These are phyloP conservation scores for Brachirus orientalis DNA, from an alignment of 2,113 vertebrate species.

Conservation along the genomic window DNA sequence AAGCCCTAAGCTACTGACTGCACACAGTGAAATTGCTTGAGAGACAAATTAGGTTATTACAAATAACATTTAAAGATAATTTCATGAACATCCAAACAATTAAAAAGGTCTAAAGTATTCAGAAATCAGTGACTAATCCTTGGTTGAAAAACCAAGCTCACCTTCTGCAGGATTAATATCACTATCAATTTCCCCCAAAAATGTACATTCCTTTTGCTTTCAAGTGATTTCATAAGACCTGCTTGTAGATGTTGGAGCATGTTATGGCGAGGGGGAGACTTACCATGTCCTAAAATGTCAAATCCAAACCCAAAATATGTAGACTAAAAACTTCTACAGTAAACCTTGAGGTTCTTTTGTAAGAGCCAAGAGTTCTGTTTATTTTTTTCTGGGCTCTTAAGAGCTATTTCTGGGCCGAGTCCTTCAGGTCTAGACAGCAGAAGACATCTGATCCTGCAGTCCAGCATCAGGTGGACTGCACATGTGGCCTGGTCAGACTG, in stretches of 20 bases:
- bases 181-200: neutral
- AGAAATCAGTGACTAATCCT: neutral
- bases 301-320: slow-evolving; percentile 64
- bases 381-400: slow-evolving; percentile 51
- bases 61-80: too few species aligned
- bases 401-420: slow-evolving; percentile 67
- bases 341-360: slow-evolving; percentile 54
- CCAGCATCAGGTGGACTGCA: slow-evolving; percentile 51
- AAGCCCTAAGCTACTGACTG: neutral
- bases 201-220: slow-evolving; percentile 47
- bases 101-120: neutral
- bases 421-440: slow-evolving; percentile 71
- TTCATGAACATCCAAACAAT: neutral
- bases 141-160: neutral
- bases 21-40: neutral
- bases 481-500: slow-evolving; percentile 37
- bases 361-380: slow-evolving; percentile 48
- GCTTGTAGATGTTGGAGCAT: neutral
- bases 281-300: slow-evolving; percentile 39
- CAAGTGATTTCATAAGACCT: slow-evolving; percentile 22
- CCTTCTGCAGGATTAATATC: neutral
- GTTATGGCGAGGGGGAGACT: slow-evolving; percentile 24
- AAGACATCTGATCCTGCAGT: slow-evolving; percentile 56
- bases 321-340: slow-evolving; percentile 36
- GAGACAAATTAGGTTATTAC: neutral